Base-by-base conservation (phyloP, 2,888 invertebrate genomes). In the Adelognathus sp. region DNA sequence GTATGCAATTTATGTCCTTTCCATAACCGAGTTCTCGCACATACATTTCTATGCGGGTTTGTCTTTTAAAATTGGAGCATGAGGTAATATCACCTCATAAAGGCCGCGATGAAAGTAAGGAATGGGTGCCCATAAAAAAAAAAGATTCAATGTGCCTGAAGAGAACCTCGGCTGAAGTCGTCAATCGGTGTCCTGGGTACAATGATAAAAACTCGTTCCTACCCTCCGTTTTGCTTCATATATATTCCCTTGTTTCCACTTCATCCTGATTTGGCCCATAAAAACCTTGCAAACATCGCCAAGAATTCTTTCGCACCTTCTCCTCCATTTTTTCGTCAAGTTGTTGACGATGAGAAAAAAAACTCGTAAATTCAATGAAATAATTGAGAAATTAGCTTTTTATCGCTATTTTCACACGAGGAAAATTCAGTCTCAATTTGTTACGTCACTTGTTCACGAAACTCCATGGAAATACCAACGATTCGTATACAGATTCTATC, bases 121-220 rank as follows among this genome's bases (percentile, higher is more conserved):
- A 41, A n/a, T 14, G 33, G 29, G 21, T 14, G 6, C 14, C 21
- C 16, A 33, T 5, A 21, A 41, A 41, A 27, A 24, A 18, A 16
- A 21, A 33, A 24, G 29, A 41, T 6, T 27, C 44, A 16, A 44
- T 29, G 16, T 7, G 41, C 16, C 27, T 61, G 44, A 61, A 41
- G 44, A 14, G n/a, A 6, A 9, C 24, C 39, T 41, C 29, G 41
- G 4, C n/a, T 36, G 27, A 29, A 61, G 27, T 24, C 31, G 61
- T 44, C 24, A 29, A 69, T 69, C 44, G 41, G 41, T 33, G 24
- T 29, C 41, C 54, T n/a, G 69, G 29, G 31, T 31, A 39, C 18
- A 58, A 69, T 69, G 56, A 31, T 27, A 6, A 46, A 58, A 69
- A 67, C 39, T 46, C 60, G 16, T 58, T 50, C 18, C 29, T 7